Percentiles rank a stretch among this genome's conserved stretches.
phyloP scores from a whole-genome alignment of 2,888 invertebrate genomes.

The Xestobium rufovillosum region DNA sequence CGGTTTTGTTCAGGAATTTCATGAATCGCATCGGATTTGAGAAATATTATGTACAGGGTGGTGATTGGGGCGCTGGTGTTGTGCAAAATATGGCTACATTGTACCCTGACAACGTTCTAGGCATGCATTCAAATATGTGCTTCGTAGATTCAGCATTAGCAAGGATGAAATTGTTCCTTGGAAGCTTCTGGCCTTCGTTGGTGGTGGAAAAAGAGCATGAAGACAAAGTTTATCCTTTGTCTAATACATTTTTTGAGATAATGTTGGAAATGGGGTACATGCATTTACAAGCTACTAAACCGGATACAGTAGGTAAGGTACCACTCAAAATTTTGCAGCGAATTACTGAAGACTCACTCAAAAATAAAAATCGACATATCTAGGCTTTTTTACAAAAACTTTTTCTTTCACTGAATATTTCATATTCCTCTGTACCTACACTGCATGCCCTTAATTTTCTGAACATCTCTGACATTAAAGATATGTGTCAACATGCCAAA shows the following conservation, averaged over 20 bases:
- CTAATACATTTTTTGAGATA: constrained; percentile 39
- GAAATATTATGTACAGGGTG: constrained; percentile 66
- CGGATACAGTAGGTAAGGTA: constrained; percentile 71
- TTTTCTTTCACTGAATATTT: no score
- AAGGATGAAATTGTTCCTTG: constrained; percentile 34
- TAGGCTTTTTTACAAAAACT: no score
- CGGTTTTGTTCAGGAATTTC: constrained; percentile 56
- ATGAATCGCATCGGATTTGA: constrained; percentile 62
- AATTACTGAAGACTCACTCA: no score
- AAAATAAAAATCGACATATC: no score
- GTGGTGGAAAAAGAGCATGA: constrained; percentile 47
- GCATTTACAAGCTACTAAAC: constrained; percentile 81
- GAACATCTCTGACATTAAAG: no score
- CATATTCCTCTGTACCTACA: no score
- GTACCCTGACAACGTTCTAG: constrained; percentile 54
- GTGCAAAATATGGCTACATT: constrained; percentile 54
- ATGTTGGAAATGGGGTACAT: constrained; percentile 54
- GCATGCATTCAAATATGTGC: constrained; percentile 51
- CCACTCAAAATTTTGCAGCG: no score
- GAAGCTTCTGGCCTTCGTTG: constrained; percentile 48
- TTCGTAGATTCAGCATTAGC: neutral
- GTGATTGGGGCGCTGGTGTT: constrained; percentile 74
- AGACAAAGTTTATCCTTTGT: constrained; percentile 49
- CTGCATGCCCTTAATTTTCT: no score
- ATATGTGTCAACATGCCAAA: no score